These are phyloP conservation scores for Thaumatotibia leucotreta DNA, from an alignment of 1,140 invertebrate genomes.

Conservation along the genomic window DNA sequence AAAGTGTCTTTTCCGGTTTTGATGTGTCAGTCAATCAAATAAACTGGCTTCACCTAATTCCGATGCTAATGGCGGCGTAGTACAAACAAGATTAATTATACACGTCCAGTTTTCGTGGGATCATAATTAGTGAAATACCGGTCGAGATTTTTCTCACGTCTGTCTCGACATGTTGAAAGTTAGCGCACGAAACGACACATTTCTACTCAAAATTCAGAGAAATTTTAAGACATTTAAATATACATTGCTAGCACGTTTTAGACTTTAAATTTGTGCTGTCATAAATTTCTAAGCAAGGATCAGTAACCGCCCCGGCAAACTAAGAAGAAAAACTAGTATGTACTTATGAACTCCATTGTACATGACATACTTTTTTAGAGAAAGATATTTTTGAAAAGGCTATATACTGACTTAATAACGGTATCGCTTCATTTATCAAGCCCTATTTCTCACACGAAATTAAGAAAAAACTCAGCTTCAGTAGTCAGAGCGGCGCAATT, in stretches of 20 bases:
- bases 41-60: constrained; percentile 62
- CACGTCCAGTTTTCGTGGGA: constrained; percentile 33
- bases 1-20: constrained; percentile 38
- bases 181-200: no score
- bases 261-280: no score
- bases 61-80: constrained; percentile 48
- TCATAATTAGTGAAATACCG: constrained; percentile 41
- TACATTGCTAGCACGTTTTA: no score
- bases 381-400: no score
- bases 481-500: constrained; percentile 39
- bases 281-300: no score
- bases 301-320: no score
- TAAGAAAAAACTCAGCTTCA: constrained; percentile 2
- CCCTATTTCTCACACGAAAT: background rate
- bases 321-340: no score
- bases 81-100: constrained; percentile 57
- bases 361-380: no score
- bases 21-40: constrained; percentile 21
- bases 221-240: no score
- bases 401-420: no score
- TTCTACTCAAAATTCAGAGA: no score
- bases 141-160: background rate
- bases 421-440: background rate
- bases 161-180: background rate
- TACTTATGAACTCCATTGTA: no score